These are phyloP conservation scores for Bombus pyrosoma DNA, from an alignment of 1,140 invertebrate species.

Conservation along the genomic window DNA sequence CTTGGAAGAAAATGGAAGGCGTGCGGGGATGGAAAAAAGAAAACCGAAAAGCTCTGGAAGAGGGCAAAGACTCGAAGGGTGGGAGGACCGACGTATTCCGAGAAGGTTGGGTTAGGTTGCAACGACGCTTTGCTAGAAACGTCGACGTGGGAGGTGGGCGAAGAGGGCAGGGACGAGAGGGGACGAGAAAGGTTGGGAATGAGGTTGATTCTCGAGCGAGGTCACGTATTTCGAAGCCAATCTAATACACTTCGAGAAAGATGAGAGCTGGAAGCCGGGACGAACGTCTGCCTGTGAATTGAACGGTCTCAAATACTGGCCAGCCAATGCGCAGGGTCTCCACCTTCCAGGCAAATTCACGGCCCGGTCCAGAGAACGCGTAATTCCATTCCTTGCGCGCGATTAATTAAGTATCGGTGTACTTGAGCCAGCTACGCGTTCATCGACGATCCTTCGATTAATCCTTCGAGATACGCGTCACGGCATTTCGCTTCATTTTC, in stretches of 20 bases:
- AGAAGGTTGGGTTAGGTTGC: constrained; percentile 67
- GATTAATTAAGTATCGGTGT: constrained; percentile 22
- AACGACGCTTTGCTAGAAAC: constrained; percentile 53
- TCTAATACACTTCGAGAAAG: constrained; percentile 78
- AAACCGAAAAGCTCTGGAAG: constrained; percentile 18
- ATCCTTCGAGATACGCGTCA: not conserved
- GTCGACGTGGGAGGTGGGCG: constrained; percentile 46
- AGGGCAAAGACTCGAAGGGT: constrained; percentile 42
- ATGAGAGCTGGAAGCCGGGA: constrained; percentile 49
- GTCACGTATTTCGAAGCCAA: constrained; percentile 81
- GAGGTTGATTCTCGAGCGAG: constrained; percentile 78
- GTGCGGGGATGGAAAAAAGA: not conserved
- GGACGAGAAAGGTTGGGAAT: constrained; percentile 61
- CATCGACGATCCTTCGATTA: not conserved
- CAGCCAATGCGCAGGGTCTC: not conserved
- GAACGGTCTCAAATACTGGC: constrained; percentile 52
- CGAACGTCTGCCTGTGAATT: constrained; percentile 64
- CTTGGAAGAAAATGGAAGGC: constrained; percentile 21
- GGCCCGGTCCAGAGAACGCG: not conserved
- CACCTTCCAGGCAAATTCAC: not conserved
- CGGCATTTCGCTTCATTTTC: not conserved
- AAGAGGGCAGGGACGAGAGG: constrained; percentile 39
- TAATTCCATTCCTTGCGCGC: constrained; percentile 8
- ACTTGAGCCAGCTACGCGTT: not conserved
- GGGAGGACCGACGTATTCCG: constrained; percentile 51